Evolutionary conservation across 1,140 invertebrate genomes (phyloP).

Genomic region (Drosophila tani): DNA sequence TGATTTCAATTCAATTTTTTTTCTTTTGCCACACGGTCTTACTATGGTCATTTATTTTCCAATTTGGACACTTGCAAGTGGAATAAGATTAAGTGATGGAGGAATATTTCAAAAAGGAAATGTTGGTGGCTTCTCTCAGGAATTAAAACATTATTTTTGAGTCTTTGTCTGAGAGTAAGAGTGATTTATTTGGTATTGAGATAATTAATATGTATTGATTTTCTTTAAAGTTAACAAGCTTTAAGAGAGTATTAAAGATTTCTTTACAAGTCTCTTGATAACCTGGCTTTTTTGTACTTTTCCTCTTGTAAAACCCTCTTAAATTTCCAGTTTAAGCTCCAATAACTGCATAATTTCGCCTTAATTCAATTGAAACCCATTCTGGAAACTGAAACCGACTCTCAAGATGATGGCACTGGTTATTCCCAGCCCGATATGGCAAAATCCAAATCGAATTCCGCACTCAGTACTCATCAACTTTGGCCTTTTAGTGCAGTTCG

Average conservation of each 20-base stretch:
- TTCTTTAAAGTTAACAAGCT: no score
- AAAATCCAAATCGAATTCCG: neutral
- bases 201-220: no score
- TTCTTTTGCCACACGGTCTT: neutral
- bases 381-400: neutral
- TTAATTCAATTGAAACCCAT: neutral
- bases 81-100: slow-evolving; percentile 1
- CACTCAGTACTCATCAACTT: slow-evolving; percentile 23
- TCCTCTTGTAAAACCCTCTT: neutral
- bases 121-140: neutral
- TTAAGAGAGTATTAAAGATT: no score
- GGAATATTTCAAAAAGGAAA: slow-evolving; percentile 3
- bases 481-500: slow-evolving; percentile 28
- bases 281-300: neutral
- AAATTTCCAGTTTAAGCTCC: neutral
- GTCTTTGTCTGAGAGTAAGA: no score
- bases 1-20: slow-evolving; percentile 22
- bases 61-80: slow-evolving; percentile 15
- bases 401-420: neutral
- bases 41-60: slow-evolving; percentile 21
- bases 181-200: neutral
- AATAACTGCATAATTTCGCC: neutral
- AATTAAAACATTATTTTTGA: neutral
- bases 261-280: no score
- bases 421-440: neutral